phyloP scores from a whole-genome alignment of 2,888 invertebrate genomes.

The Megastigmus dorsalis region DNA sequence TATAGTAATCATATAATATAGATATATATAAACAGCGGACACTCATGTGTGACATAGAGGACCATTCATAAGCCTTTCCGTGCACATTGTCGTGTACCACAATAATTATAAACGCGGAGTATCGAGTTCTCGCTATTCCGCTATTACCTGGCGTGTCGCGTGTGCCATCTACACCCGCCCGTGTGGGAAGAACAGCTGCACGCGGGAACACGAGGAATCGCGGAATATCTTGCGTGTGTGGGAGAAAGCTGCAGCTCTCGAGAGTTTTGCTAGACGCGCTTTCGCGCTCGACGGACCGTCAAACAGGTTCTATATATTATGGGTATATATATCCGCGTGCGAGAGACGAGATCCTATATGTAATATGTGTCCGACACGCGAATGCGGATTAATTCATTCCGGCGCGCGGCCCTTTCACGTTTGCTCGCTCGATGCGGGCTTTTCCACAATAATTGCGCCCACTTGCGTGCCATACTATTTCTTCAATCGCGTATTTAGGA shows the following conservation, averaged over 20 bases:
- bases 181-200: neutral
- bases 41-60: conserved; percentile 19
- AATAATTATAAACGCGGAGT: neutral
- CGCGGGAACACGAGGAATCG: neutral
- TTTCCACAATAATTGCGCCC: no score
- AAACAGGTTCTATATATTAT: no score
- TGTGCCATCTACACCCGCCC: neutral
- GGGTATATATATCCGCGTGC: no score
- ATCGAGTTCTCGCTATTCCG: no score
- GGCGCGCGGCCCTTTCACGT: no score
- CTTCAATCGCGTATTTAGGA: no score
- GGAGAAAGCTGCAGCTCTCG: neutral
- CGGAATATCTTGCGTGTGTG: no score
- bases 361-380: neutral
- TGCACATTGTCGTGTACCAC: conserved; percentile 10
- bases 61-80: conserved; percentile 37
- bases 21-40: neutral
- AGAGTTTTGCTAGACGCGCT: neutral
- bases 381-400: neutral
- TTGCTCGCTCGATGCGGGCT: no score
- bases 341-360: no score
- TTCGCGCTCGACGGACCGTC: conserved; percentile 22
- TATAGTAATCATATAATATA: neutral
- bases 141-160: no score
- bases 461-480: no score